Percentiles rank a stretch among this genome's conserved stretches.
Conservation (phyloP, 2,797 vertebrate genomes). For the Chrysocyon brachyurus region DNA sequence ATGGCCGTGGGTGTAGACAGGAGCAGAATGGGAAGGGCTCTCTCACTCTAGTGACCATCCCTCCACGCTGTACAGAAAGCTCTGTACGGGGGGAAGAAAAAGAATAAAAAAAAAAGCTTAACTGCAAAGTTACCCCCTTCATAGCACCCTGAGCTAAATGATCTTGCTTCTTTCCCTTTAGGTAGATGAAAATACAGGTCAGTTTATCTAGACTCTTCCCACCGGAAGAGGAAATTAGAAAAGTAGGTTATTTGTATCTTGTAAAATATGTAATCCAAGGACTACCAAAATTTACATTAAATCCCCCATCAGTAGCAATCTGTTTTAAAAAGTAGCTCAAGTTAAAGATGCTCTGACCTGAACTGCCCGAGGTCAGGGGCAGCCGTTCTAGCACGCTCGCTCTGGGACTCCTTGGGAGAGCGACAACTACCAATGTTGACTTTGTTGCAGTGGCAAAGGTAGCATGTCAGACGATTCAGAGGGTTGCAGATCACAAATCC, state of each 20-base stretch:
- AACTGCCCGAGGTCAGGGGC: slow-evolving; percentile 61
- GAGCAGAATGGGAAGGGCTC: neutral
- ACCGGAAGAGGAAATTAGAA: neutral
- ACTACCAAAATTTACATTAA: slow-evolving; percentile 70
- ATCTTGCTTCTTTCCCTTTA: slow-evolving; percentile 27
- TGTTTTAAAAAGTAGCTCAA: slow-evolving; percentile 75
- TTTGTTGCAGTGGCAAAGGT: slow-evolving; percentile 46
- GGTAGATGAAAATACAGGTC: slow-evolving; percentile 54
- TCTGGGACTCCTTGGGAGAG: slow-evolving; percentile 70
- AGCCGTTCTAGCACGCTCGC: slow-evolving; percentile 44
- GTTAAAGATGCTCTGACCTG: slow-evolving; percentile 59
- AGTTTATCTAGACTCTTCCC: slow-evolving; percentile 42
- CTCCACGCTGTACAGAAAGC: neutral
- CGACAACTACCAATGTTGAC: slow-evolving; percentile 70
- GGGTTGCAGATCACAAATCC: slow-evolving; percentile 83
- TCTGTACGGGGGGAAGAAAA: neutral
- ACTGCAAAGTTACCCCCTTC: neutral
- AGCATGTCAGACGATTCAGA: slow-evolving; percentile 81
- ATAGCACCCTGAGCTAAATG: slow-evolving; percentile 32
- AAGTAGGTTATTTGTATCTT: slow-evolving; percentile 37
- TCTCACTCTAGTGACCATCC: neutral
- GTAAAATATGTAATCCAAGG: slow-evolving; percentile 58
- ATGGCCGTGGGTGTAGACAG: neutral
- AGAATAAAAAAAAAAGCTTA: neutral
- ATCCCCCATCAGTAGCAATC: slow-evolving; percentile 56